Percentiles rank a stretch among this genome's conserved stretches.
These are phyloP conservation scores for Masticophis lateralis DNA, from an alignment of 2,797 vertebrate species.

Conservation along the genomic window DNA sequence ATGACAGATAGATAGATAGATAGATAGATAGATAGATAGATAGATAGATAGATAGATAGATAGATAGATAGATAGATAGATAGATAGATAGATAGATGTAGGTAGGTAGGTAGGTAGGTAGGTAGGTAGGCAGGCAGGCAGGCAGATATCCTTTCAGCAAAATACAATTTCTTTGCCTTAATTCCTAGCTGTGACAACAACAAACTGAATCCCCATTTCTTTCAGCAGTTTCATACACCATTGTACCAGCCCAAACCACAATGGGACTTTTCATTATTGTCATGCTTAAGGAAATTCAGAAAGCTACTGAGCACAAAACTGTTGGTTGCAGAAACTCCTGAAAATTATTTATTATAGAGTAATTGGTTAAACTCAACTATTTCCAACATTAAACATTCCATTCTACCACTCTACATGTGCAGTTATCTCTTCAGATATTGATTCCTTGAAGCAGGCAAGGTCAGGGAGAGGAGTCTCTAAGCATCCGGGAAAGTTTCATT, in stretches of 20 bases:
- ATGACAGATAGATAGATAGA: neutral
- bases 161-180: neutral
- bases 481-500: neutral
- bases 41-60: neutral
- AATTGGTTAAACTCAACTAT: neutral
- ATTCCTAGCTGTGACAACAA: neutral
- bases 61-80: too few relatives aligned
- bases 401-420: neutral
- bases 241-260: neutral
- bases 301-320: neutral
- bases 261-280: neutral
- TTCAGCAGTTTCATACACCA: neutral
- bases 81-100: too few relatives aligned
- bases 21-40: slow-evolving; percentile 32
- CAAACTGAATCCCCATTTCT: neutral
- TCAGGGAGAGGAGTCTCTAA: neutral
- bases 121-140: accelerated
- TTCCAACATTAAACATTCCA: neutral
- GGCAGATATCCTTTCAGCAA: neutral
- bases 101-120: neutral
- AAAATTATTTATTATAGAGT: neutral
- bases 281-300: neutral
- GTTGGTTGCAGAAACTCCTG: neutral
- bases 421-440: neutral
- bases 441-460: neutral